Evolutionary conservation across 2,888 invertebrate genomes (phyloP), one percentile per base, ranked within the genome.

Genomic region (Lathronympha strigana): DNA sequence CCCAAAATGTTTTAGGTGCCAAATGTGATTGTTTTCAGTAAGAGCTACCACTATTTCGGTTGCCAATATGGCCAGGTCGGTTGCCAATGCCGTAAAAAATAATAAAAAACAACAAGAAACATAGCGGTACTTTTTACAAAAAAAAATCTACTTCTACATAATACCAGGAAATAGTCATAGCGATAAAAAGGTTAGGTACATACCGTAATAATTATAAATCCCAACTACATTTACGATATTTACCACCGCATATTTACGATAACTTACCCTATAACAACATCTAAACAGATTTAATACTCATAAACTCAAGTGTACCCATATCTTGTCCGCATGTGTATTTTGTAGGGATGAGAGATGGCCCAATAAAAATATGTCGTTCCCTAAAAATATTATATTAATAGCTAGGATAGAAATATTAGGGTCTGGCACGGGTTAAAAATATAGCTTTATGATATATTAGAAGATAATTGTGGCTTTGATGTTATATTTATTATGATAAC

Each of bases 371-470:
- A 72, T 79, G 78, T 79, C 77, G 64, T 74, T 68, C 72, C 75
- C 77, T 78, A 80, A 82, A 84, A 81, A 82, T 77, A 79, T 75
- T 74, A 74, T 84, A 84, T 83, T 82, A 80, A 83, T 84, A 82
- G 72, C 72, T 62, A 50, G 73, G 73, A 75, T 73, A 68, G 73
- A 79, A 78, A 76, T 82, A 81, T 79, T 77, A 75, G 75, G 74
- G 72, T 38, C 57, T 54, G 67, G 74, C 77, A 76, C 77, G 78
- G 71, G 77, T 73, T 74, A 68, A 68, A 66, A 72, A 78, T 76
- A 74, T 74, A 74, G 67, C 68, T 68, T 70, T 72, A 69, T 76
- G 76, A 79, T 78, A 74, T 73, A 73, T 75, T 70, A 64, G 53
- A 68, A 62, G 67, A 69, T 73, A 76, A 75, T 74, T 67, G 67